A percentile compares a stretch with the other conserved stretches of the same genome.
Evolutionary conservation across 1,140 invertebrate species (phyloP).

Genomic region (Drosophila tropicalis): DNA sequence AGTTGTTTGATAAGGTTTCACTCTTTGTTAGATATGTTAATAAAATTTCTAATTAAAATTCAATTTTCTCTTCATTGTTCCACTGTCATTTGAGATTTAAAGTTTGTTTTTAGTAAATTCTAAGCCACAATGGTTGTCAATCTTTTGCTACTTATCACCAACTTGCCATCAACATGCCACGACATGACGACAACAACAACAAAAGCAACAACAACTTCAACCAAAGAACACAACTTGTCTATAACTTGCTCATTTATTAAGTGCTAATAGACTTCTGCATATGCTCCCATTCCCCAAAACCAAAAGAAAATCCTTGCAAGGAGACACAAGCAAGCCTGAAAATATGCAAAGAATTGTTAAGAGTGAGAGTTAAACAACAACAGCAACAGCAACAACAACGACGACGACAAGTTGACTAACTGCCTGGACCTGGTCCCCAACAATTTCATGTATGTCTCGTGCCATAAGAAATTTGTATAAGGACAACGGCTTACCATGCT

Average conservation of each 20-base stretch:
- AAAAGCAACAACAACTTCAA: constrained; percentile 7
- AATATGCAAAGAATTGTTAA: constrained; percentile 70
- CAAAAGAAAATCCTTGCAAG: constrained; percentile 19
- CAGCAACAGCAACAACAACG: not conserved
- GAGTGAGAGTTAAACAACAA: not conserved
- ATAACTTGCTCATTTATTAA: constrained; percentile 70
- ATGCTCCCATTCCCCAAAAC: constrained; percentile 11
- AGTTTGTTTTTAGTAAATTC: not conserved
- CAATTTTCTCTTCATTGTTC: not conserved
- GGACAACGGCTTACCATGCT: constrained; percentile 30
- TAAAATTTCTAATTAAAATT: not conserved
- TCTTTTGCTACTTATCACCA: constrained; percentile 20
- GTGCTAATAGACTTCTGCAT: constrained; percentile 59
- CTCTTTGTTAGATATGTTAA: not conserved
- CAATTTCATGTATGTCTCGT: constrained; percentile 44
- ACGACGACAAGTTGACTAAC: constrained; percentile 55
- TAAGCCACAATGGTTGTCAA: constrained; percentile 31
- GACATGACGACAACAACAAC: constrained; percentile 25
- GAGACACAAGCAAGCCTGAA: constrained; percentile 46
- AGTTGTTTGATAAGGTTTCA: too few species aligned
- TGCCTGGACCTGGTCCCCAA: constrained; percentile 39
- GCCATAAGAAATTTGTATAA: constrained; percentile 57
- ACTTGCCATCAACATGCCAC: constrained; percentile 26
- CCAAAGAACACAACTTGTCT: constrained; percentile 29
- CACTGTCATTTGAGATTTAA: not conserved